Evolutionary conservation across 2,113 vertebrate species (phyloP), one percentile per base, ranked within the genome.

Genomic region (Tenrec ecaudatus): DNA sequence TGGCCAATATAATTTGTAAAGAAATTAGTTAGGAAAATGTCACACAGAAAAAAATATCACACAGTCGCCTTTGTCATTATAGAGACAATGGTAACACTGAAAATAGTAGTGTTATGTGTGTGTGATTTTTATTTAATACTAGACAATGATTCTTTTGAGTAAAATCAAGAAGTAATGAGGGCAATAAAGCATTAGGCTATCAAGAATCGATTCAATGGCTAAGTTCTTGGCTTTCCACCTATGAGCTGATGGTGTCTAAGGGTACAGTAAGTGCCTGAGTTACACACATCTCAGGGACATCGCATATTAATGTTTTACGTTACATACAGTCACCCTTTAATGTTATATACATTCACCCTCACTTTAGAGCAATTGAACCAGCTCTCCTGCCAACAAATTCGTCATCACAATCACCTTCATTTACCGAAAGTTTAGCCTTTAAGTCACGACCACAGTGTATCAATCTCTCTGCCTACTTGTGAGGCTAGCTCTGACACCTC

Each of bases 121-220:
- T 64, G 27, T 71, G 17, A 58, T 75, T 60, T 86, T 43, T 14
- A 47, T 57, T 40, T 90, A 79, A 80, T 85, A 29, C 62, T 7
- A 23, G 25, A 4, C 22, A 95, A 58, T 76, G 75, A 93, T 60
- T 93, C 69, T 86, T 91, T 69, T 85, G 88, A 89, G 22, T 76
- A 73, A 75, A 17, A 83, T 88, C 80, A 94, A 91, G 75, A 87
- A 84, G 43, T 58, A 58, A 14, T 77, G 33, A 58, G 43, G 25
- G 31, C 82, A 81, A 83, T 33, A 86, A 69, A 89, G 19, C 9
- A 66, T 58, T 47, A 43, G 75, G 33, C 73, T 6, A 47, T 0
- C 53, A 69, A 75, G 64, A 68, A 73, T 0, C 14, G 62, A 79
- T 60, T 57, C 40, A 75, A 36, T 31, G 64, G 62, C 71, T 71